Evolutionary conservation across 1,140 invertebrate genomes (phyloP), one percentile per base, ranked within the genome.

Genomic region (Batillaria attramentaria): DNA sequence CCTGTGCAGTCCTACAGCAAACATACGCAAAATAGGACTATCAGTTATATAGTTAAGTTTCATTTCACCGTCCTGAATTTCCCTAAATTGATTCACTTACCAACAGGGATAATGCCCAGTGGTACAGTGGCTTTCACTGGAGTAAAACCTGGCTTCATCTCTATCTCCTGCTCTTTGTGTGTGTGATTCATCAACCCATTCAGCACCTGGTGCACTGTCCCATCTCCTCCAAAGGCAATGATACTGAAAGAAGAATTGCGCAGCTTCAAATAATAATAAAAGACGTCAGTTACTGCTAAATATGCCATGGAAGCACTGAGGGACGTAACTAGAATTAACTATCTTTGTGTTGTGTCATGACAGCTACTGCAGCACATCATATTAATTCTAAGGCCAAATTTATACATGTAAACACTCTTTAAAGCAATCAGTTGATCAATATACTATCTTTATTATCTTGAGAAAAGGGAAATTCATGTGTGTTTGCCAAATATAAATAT

Each of bases 161-260:
- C 86, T 20, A 88, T 72, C 37, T 85, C 84, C 60, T 83, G 78
- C 5, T 83, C 77, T 35, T 83, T 83, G 73, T 90, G 88, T 20
- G 83, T 78, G 18, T 69, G 79, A 33, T 78, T 87, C 73, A 90
- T 68, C 50, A 90, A 73, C 18, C 81, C 85, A 79, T 87, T 83
- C 28, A 86, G 83, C 1, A 89, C 85, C 72, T 88, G 84, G 68
- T 77, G 84, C 4, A 86, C 89, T 46, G 89, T 89, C 0, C 89
- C 89, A 81, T 90, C 89, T 20, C 89, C 89, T 28, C 89, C 89
- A 80, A 89, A 84, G 41, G 83, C 85, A 6, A 84, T 75, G 57
- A 90, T 75, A 76, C 88, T 89, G 83, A 8, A 82, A 82, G 39
- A 24, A 3, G 60, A 42, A 8, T 60, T 16, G 8, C 35, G 33